phyloP scores from a whole-genome alignment of 2,113 vertebrate genomes.

The Cacatua alba region DNA sequence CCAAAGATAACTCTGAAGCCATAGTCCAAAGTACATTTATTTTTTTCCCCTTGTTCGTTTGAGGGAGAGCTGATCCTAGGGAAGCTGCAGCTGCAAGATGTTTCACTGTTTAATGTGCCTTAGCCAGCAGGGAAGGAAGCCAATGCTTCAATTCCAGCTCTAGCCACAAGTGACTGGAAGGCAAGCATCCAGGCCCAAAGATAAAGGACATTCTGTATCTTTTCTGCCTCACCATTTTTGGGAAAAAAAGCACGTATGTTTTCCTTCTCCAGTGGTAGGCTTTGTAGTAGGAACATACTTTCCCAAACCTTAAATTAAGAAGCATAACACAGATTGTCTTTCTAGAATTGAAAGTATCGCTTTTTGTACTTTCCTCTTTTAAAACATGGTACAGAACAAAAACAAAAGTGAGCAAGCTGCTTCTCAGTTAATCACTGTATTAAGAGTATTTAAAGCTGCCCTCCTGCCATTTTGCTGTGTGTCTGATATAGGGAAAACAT shows the following conservation, averaged over 20 bases:
- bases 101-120: background rate
- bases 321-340: background rate
- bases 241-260: background rate
- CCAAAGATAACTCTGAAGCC: background rate
- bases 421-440: background rate
- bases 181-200: background rate
- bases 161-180: constrained; percentile 4
- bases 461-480: accelerated
- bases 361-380: background rate
- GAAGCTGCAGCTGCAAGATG: background rate
- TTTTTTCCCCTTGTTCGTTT: background rate
- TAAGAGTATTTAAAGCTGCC: background rate
- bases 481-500: background rate
- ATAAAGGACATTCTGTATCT: constrained; percentile 27
- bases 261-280: background rate
- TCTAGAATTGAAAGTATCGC: background rate
- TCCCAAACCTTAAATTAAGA: background rate
- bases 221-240: constrained; percentile 30
- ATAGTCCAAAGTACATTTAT: background rate
- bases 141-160: background rate
- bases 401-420: background rate
- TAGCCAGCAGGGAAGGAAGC: background rate
- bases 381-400: background rate
- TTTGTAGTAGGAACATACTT: constrained; percentile 9
- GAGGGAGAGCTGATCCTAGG: background rate